These are phyloP conservation scores for Cyprinodon brontotheroides DNA, from an alignment of 2,113 vertebrate species.

Conservation along the genomic window DNA sequence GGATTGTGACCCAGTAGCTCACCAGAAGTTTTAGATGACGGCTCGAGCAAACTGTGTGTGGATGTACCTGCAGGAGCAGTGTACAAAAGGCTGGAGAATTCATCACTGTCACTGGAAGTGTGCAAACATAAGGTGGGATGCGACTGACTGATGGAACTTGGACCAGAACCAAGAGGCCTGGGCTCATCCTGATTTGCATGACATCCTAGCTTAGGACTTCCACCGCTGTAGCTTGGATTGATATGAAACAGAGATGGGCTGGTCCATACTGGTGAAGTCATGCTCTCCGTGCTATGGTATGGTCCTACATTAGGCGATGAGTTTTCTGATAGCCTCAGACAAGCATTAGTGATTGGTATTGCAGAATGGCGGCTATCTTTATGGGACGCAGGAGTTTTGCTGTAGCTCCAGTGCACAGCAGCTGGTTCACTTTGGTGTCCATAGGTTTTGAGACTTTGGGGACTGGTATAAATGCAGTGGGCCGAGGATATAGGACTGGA, in stretches of 20 bases:
- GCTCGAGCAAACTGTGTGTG: slow-evolving; percentile 64
- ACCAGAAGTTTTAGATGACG: slow-evolving; percentile 26
- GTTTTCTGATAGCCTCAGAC: slow-evolving; percentile 34
- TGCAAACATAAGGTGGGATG: slow-evolving; percentile 74
- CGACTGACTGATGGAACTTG: slow-evolving; percentile 68
- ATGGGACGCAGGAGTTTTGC: slow-evolving; percentile 49
- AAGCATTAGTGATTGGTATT: slow-evolving; percentile 38
- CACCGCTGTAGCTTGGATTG: slow-evolving; percentile 39
- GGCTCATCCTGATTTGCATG: slow-evolving; percentile 37
- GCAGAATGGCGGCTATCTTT: slow-evolving; percentile 54
- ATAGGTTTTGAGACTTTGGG: slow-evolving; percentile 32
- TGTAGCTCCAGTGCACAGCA: slow-evolving; percentile 54
- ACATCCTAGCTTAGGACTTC: slow-evolving; percentile 28
- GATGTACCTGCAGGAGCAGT: slow-evolving; percentile 50
- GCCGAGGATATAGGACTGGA: slow-evolving; percentile 50
- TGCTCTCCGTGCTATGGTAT: slow-evolving; percentile 38
- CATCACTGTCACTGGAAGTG: slow-evolving; percentile 53
- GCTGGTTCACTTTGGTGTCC: slow-evolving; percentile 20
- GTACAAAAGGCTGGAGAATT: slow-evolving; percentile 61
- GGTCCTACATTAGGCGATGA: slow-evolving; percentile 26
- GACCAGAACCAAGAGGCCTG: slow-evolving; percentile 44
- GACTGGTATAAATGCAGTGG: slow-evolving; percentile 52
- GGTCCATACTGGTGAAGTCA: slow-evolving; percentile 45
- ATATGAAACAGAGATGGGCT: slow-evolving; percentile 45
- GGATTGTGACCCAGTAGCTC: slow-evolving; percentile 41